Evolutionary conservation across 2,113 vertebrate genomes (phyloP).

Genomic region (Edolisoma coerulescens): DNA sequence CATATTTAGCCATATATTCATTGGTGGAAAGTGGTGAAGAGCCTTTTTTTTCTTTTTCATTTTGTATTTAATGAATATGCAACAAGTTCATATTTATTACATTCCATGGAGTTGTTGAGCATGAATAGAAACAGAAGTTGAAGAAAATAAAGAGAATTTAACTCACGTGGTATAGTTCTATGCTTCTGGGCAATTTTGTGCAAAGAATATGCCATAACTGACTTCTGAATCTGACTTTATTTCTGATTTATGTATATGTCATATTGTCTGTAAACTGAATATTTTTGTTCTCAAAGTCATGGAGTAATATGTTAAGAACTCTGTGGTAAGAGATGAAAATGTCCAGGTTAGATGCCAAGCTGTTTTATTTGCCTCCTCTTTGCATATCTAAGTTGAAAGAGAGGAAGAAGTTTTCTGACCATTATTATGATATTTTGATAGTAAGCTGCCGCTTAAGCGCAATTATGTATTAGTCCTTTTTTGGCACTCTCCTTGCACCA

Average conservation of each 20-base stretch:
- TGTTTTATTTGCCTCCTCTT: not conserved
- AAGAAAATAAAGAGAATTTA: not conserved
- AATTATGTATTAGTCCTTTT: not conserved
- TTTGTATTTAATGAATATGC: not conserved
- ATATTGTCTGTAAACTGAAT: not conserved
- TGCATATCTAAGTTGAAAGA: not conserved
- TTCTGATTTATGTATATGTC: not conserved
- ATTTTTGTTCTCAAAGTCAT: not conserved
- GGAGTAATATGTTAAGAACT: not conserved
- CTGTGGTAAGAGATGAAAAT: not conserved
- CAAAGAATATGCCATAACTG: not conserved
- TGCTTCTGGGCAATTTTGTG: not conserved
- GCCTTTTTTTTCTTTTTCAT: not conserved
- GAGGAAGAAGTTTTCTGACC: not conserved
- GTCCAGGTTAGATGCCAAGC: not conserved
- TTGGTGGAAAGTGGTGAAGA: not conserved
- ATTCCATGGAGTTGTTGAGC: not conserved
- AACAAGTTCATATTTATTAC: not conserved
- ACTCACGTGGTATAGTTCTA: not conserved
- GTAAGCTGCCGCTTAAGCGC: not conserved
- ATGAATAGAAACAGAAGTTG: not conserved
- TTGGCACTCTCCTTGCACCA: not conserved
- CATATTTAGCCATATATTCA: not conserved
- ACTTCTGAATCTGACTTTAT: not conserved
- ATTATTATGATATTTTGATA: not conserved